Evolutionary conservation across 2,888 invertebrate genomes (phyloP).

Genomic region (Chironomus riparius): DNA sequence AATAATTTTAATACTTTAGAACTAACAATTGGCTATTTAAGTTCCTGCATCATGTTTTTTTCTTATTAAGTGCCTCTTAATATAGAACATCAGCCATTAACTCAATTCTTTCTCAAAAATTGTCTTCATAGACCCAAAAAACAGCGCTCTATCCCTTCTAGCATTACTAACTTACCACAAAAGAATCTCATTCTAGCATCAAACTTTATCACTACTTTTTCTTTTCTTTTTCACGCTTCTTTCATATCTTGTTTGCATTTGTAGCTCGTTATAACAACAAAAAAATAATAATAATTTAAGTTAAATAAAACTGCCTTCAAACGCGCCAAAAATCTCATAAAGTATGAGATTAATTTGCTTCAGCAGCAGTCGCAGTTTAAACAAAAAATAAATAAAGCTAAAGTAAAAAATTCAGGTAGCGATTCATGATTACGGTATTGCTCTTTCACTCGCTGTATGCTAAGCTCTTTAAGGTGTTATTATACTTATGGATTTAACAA

Average conservation of each 20-base stretch:
- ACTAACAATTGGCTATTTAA: too few relatives aligned
- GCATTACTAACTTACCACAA: too few relatives aligned
- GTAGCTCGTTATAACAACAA: background rate
- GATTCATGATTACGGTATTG: conserved; percentile 11
- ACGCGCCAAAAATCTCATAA: conserved; percentile 25
- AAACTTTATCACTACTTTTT: background rate
- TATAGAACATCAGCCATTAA: too few relatives aligned
- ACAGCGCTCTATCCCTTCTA: too few relatives aligned
- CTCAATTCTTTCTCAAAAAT: too few relatives aligned
- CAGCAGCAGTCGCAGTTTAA: background rate
- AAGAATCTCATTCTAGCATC: too few relatives aligned
- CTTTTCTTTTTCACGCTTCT: background rate
- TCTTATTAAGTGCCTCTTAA: too few relatives aligned
- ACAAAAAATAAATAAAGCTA: background rate
- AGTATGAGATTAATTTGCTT: conserved; percentile 24
- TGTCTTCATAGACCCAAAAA: too few relatives aligned
- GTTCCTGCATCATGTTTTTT: too few relatives aligned
- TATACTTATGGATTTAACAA: background rate
- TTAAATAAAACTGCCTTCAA: conserved; percentile 1
- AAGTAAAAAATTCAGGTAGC: conserved; percentile 22
- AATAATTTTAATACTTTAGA: too few relatives aligned
- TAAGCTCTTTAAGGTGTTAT: background rate
- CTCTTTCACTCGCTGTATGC: background rate
- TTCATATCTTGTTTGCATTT: conserved; percentile 9
- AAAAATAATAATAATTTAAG: too few relatives aligned